Percentiles rank a stretch among this genome's conserved stretches.
Evolutionary conservation across 2,113 vertebrate species (phyloP).

Genomic region (Galemys pyrenaicus): DNA sequence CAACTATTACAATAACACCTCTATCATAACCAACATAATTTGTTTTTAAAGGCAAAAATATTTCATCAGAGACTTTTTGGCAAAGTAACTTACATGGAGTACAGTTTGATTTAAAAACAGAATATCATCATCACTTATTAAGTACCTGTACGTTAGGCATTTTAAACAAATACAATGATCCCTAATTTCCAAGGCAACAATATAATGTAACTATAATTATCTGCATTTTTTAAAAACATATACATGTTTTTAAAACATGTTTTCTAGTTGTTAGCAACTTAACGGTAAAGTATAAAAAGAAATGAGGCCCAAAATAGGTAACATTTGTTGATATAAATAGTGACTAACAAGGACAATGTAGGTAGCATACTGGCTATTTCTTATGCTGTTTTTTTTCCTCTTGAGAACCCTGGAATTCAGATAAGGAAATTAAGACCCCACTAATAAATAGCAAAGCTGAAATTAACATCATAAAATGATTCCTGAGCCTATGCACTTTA

Average conservation of each 20-base stretch:
- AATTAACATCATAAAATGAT: conserved; percentile 31
- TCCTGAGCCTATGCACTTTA: not conserved
- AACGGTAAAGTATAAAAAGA: not conserved
- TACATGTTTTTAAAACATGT: too few species aligned
- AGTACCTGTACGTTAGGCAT: too few species aligned
- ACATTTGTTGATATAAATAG: not conserved
- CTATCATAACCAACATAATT: not conserved
- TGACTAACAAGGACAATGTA: not conserved
- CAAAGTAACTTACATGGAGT: not conserved
- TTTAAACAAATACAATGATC: not conserved
- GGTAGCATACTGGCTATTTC: not conserved
- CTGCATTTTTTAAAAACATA: conserved; percentile 11
- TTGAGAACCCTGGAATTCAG: not conserved
- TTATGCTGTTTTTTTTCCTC: not conserved
- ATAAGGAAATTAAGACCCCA: conserved; percentile 13
- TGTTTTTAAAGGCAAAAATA: conserved; percentile 49
- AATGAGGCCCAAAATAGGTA: not conserved
- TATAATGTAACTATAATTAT: not conserved
- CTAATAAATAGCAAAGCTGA: not conserved
- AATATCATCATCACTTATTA: not conserved
- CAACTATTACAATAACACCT: not conserved
- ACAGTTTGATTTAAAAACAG: not conserved
- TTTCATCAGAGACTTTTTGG: not conserved
- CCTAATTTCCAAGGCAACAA: conserved; percentile 10
- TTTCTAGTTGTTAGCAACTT: not conserved